Evolutionary conservation across 2,797 vertebrate genomes (phyloP).

Genomic region (Chelon auratus): DNA sequence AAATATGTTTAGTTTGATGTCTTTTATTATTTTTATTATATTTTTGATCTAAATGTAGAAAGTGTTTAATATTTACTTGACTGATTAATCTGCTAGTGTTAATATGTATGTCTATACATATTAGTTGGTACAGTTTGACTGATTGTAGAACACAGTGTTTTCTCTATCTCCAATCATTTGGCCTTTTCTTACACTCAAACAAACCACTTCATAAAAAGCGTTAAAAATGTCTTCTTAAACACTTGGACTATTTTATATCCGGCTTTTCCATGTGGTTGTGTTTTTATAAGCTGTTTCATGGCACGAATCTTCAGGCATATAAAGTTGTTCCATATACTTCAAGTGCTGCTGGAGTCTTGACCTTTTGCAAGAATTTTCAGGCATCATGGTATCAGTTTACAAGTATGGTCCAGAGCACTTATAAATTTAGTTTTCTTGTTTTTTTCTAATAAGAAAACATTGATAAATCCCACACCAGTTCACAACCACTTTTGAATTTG

Average conservation of each 20-base stretch:
- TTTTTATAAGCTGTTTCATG: constrained; percentile 40
- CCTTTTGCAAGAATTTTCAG: constrained; percentile 17
- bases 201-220: constrained; percentile 4
- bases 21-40: too few relatives aligned
- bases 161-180: not conserved
- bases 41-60: too few relatives aligned
- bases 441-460: constrained; percentile 16
- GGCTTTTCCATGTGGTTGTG: constrained; percentile 22
- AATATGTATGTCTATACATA: too few relatives aligned
- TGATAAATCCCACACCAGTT: constrained; percentile 23
- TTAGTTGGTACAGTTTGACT: too few relatives aligned
- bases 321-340: too few relatives aligned
- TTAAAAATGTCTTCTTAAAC: constrained; percentile 6
- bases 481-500: not conserved
- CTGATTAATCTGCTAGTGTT: too few relatives aligned
- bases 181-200: too few relatives aligned
- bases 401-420: not conserved
- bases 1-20: too few relatives aligned
- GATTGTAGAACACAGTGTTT: too few relatives aligned
- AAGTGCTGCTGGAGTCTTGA: constrained; percentile 1
- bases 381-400: constrained; percentile 16
- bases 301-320: not conserved
- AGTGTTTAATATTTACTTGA: too few relatives aligned
- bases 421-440: constrained; percentile 16
- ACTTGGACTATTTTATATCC: constrained; percentile 23